Evolutionary conservation across 2,888 invertebrate species (phyloP).

Genomic region (Hemithea aestivaria): DNA sequence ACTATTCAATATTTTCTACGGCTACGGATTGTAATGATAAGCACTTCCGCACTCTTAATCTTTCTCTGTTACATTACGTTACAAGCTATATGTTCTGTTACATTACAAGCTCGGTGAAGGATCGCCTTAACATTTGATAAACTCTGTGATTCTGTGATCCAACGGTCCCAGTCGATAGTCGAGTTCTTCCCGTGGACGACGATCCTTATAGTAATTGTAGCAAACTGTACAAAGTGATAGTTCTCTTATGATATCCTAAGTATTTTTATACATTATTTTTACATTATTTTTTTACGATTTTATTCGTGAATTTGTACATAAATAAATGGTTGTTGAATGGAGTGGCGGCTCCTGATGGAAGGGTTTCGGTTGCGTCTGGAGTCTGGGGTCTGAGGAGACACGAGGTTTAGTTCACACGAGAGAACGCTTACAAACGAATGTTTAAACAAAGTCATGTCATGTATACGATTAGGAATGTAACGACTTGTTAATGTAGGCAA

Average conservation of each 20-base stretch:
- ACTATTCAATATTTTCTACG: too few species aligned
- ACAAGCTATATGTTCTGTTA: too few species aligned
- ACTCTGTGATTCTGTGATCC: too few species aligned
- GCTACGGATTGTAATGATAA: too few species aligned
- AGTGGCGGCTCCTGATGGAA: conserved; percentile 33
- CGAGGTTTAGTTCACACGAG: conserved; percentile 51
- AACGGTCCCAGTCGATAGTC: conserved; percentile 39
- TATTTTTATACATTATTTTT: conserved; percentile 78
- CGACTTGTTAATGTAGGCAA: conserved; percentile 63
- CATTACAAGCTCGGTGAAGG: too few species aligned
- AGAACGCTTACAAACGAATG: conserved; percentile 40
- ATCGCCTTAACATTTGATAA: too few species aligned
- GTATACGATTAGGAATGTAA: conserved; percentile 69
- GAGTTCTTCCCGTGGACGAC: conserved; percentile 59
- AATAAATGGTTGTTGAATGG: conserved; percentile 50
- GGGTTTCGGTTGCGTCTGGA: conserved; percentile 54
- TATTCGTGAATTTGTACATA: conserved; percentile 68
- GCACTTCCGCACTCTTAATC: too few species aligned
- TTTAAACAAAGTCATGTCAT: conserved; percentile 54
- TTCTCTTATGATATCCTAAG: conserved; percentile 76
- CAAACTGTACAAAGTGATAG: conserved; percentile 76
- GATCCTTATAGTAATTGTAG: conserved; percentile 55
- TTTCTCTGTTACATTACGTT: too few species aligned
- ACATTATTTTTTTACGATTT: conserved; percentile 75
- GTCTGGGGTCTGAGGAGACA: conserved; percentile 20